Evolutionary conservation across 1,140 invertebrate species (phyloP), one percentile per base, ranked within the genome.

Genomic region (Ooceraea biroi): DNA sequence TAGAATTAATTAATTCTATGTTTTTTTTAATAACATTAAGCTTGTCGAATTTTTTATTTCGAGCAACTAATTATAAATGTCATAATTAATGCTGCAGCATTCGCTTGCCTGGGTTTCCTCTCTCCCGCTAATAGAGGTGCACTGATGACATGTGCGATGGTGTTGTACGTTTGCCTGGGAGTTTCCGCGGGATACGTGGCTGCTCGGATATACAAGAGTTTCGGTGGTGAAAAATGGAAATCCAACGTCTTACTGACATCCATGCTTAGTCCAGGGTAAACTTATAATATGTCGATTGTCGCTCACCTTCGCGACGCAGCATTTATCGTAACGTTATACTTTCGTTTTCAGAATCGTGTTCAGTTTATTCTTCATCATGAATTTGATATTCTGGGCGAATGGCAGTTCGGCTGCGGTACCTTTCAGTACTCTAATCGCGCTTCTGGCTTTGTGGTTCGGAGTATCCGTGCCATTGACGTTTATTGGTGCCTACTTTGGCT

Each of bases 391-490:
- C 63, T 99, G 99, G 99, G 96, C 96, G 19, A 97, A 99, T 91
- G 97, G 97, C 48, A 99, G 98, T 89, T 99, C 98, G 57, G 99
- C 98, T 7, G 98, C 99, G 48, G 97, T 99, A 22, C 99, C 99
- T 5, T 99, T 99, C 95, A 98, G 97, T 44, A 99, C 99, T n/a
- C 95, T 99, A n/a, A 93, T 99, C 48, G 99, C 98, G n/a, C 95
- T 99, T 46, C 94, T 99, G 63, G 97, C 98, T 1, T 95, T 99
- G 7, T 99, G 99, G 99, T 98, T 99, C 94, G 97, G 98, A 77
- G 98, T 99, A n/a, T 99, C 99, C 1, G 97, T 99, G 52, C 99
- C 99, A 5, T 96, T 99, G 48, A 99, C 98, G 8, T 99, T 99
- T 94, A 96, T 99, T 85, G 99, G 99, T 10, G 98, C 99, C 44